Evolutionary conservation across 2,888 invertebrate species (phyloP), one percentile per base, ranked within the genome.

Genomic region (Macrophya annulata): DNA sequence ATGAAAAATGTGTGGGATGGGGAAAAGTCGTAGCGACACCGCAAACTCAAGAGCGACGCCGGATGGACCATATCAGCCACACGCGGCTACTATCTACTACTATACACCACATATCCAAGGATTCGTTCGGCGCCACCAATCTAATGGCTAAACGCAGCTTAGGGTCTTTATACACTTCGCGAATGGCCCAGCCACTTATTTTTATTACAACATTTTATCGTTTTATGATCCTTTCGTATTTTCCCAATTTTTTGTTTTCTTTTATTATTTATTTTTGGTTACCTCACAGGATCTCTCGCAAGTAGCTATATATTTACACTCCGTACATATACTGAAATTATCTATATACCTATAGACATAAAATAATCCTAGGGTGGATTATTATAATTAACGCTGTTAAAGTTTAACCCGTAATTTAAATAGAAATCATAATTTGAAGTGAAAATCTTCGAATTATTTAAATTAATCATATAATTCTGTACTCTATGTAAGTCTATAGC

Each of bases 161-260:
- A 71, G 77, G 84, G 37, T 77, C 72, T 77, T 62, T 62, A 81
- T 81, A 81, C 79, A 81, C 79, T 62, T 48, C 51, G 77, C 77
- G 17, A 31, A 37, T 31, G 77, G 55, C 25, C 55, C 74, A 74
- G 43, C 86, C 86, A 86, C 88, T 88, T 86, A 84, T 86, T 89
- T 88, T 89, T 88, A 89, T 88, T 85, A 87, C 86, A 55, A 25
- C 76, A 84, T 76, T 88, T 88, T 87, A 88, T 89, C 87, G 87
- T 86, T 87, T 87, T 87, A 86, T 87, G 86, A 88, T 86, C 88
- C 85, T 85, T 85, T 55, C 74, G 62, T 84, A 87, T 88, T 82
- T 85, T 82, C 25, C 40, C 55, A 25, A 15, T 51, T 25, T 45
- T n/a, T 77, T 51, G 9, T 72, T 72, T 72, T 72, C 12, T 6